Evolutionary conservation across 2,888 invertebrate genomes (phyloP).

Genomic region (Sinohyriopsis cumingii): DNA sequence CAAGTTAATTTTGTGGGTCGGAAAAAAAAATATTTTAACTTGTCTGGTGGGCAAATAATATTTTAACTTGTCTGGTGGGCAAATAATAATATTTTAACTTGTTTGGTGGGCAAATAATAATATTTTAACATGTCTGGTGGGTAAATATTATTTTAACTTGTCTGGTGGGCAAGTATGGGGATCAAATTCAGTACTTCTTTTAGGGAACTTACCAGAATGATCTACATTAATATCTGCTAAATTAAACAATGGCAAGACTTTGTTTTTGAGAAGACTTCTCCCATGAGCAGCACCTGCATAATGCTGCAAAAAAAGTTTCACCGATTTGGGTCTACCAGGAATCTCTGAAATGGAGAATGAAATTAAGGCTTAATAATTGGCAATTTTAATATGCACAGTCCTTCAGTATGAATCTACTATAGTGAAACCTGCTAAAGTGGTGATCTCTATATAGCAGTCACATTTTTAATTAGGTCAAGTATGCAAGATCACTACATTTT

Average conservation of each 20-base stretch:
- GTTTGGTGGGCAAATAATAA: too few relatives aligned
- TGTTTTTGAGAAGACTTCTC: slow-evolving; percentile 44
- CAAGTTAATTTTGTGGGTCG: too few relatives aligned
- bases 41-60: too few relatives aligned
- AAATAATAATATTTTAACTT: too few relatives aligned
- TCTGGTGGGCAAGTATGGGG: not conserved
- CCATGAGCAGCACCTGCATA: slow-evolving; percentile 58
- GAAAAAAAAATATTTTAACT: too few relatives aligned
- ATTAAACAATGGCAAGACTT: slow-evolving; percentile 57
- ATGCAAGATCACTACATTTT: too few relatives aligned
- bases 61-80: too few relatives aligned
- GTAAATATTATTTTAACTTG: too few relatives aligned
- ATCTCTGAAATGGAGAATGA: slow-evolving; percentile 34
- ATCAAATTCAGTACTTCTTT: not conserved
- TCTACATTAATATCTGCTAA: slow-evolving; percentile 57
- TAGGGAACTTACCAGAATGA: slow-evolving; percentile 46
- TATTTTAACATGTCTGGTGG: too few relatives aligned
- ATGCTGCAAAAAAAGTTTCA: slow-evolving; percentile 63
- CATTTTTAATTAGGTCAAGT: too few relatives aligned
- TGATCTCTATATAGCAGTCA: too few relatives aligned
- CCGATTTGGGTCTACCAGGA: slow-evolving; percentile 46
- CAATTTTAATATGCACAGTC: not conserved
- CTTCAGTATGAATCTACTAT: not conserved
- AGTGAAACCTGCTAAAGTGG: not conserved
- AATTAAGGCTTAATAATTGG: not conserved